These are phyloP conservation scores for Scomber japonicus DNA, from an alignment of 2,113 vertebrate species.

Conservation along the genomic window DNA sequence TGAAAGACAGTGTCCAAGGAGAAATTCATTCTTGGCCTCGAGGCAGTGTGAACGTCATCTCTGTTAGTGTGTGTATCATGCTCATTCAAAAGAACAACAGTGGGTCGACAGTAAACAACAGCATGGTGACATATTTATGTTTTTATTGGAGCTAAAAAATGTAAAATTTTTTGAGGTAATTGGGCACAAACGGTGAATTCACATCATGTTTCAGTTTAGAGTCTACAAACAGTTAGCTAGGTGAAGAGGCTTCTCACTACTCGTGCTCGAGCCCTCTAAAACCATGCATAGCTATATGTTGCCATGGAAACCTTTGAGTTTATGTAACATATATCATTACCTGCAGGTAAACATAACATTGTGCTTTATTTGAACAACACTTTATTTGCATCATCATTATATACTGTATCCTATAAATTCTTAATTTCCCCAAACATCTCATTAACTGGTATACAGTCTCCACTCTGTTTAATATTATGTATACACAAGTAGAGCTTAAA, in stretches of 20 bases:
- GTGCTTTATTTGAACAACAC: constrained; percentile 67
- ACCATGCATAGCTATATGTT: constrained; percentile 74
- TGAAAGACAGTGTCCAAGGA: neutral
- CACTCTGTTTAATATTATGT: constrained; percentile 44
- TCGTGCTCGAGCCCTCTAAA: constrained; percentile 58
- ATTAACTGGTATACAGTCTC: constrained; percentile 35
- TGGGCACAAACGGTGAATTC: constrained; percentile 80
- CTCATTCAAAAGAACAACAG: constrained; percentile 3
- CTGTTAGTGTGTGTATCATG: neutral
- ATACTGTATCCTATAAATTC: constrained; percentile 18
- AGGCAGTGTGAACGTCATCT: neutral
- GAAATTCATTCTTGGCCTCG: neutral
- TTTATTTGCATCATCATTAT: constrained; percentile 48
- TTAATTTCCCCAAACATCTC: constrained; percentile 18
- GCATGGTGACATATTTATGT: constrained; percentile 26
- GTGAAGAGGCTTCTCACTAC: constrained; percentile 64
- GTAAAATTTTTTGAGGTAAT: constrained; percentile 50
- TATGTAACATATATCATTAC: constrained; percentile 37
- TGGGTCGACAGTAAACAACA: constrained; percentile 23
- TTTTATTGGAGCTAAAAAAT: constrained; percentile 78
- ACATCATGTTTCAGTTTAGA: constrained; percentile 65
- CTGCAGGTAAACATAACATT: constrained; percentile 60
- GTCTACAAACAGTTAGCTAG: constrained; percentile 51
- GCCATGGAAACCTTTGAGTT: constrained; percentile 41
- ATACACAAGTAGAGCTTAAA: constrained; percentile 45